A percentile compares a stretch with the other conserved stretches of the same genome.
Evolutionary conservation across 1,140 invertebrate genomes (phyloP).

Genomic region (Telenomus remus): DNA sequence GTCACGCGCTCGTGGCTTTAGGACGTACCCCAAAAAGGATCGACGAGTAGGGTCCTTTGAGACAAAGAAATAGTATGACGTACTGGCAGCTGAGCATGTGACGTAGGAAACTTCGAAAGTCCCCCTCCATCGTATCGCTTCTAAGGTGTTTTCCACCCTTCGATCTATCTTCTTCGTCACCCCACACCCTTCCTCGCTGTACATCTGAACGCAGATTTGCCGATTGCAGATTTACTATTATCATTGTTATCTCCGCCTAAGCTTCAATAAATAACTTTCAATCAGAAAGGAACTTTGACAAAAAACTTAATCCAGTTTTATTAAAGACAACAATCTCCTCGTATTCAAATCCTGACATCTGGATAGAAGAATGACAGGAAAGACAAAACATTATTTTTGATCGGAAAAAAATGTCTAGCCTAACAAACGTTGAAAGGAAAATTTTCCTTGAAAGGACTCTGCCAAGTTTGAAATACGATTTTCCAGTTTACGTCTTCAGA

Average conservation of each 20-base stretch:
- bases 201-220: conserved; percentile 54
- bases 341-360: too few species aligned
- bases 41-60: conserved; percentile 71
- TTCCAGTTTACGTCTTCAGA: too few species aligned
- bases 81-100: conserved; percentile 72
- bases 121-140: conserved; percentile 45
- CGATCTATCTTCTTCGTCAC: conserved; percentile 50
- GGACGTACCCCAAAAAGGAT: conserved; percentile 62
- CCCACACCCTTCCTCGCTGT: conserved; percentile 43
- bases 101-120: conserved; percentile 67
- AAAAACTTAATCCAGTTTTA: neutral
- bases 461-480: too few species aligned
- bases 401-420: too few species aligned
- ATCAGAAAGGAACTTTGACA: too few species aligned
- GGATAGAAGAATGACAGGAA: too few species aligned
- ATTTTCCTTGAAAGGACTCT: too few species aligned
- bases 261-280: conserved; percentile 52
- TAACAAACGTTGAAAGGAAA: too few species aligned
- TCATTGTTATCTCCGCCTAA: conserved; percentile 46
- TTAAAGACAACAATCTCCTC: neutral
- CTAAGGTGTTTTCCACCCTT: conserved; percentile 59
- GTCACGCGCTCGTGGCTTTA: conserved; percentile 68
- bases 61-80: conserved; percentile 75
- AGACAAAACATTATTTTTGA: too few species aligned
- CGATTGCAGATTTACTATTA: conserved; percentile 53